Evolutionary conservation across 2,888 invertebrate genomes (phyloP), one percentile per base, ranked within the genome.

Genomic region (Brachyopa scutellaris): DNA sequence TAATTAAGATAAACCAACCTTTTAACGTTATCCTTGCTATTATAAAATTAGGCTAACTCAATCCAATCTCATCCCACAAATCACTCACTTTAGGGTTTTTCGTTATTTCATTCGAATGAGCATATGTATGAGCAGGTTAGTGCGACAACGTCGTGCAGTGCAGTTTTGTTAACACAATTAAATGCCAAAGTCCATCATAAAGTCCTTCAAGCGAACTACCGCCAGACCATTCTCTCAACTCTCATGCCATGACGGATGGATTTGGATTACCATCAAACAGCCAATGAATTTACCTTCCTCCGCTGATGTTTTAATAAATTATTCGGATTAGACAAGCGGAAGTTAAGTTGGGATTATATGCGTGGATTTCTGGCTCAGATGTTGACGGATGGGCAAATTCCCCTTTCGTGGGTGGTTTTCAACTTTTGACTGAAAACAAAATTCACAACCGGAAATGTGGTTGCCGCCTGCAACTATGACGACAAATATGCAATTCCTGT

Each of bases 241-340:
- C 31, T 26, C 2, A 31, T 51, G 33, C 11, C 31, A 9, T 33
- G 13, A 7, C n/a, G n/a, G n/a, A n/a, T n/a, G n/a, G n/a, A n/a
- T n/a, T n/a, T n/a, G 38, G 8, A 17, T 19, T 45, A 31, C 13
- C 42, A 29, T 31, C 45, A 3, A 45, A 31, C 42, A 59, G 19
- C 11, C 1, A 19, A 31, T 42, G 9, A 31, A 73, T 53, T 13
- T 29, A 55, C 55, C 55, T 64, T 40, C 19, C 49, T 11, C 26
- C 29, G 13, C 29, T 55, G 33, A 51, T 42, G 31, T 23, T 73
- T 73, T 55, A 62, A 74, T 80, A 74, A 80, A 80, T 74, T 62
- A 64, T 57, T 19, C 53, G 74, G 67, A 69, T 51, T 74, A 80
- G 74, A 69, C 79, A 74, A 69, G 67, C 67, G 67, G 57, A 80